Base-by-base conservation (phyloP, 2,797 vertebrate species). In the Pangasius larnaudii region DNA sequence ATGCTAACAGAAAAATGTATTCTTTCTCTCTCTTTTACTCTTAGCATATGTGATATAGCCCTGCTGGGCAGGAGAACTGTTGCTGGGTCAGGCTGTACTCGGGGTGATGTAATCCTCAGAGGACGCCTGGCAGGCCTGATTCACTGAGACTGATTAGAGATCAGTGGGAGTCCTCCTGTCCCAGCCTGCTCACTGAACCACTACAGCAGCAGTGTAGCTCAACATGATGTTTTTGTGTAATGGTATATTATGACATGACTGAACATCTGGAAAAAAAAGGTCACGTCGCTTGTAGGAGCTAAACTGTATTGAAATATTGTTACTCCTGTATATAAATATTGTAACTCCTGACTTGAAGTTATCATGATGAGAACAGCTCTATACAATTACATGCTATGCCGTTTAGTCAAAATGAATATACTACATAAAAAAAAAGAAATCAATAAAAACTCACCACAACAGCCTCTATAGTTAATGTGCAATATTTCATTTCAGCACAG, bases 51-150 rank as follows among this genome's bases (percentile, higher is more conserved):
- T 93, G 91, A 91, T 89, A 91, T 93, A 92, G 90, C 93, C 92
- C 93, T 94, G 92, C 92, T 93, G 93, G 91, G 92, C 91, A 93
- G 93, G 92, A 91, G 92, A 92, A 90, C 85, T 67, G 94, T 89
- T 85, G 93, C 89, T 90, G 81, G 88, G 93, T 91, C 90, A 96
- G 93, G 95, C 93, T 92, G 95, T 94, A 94, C 95, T 89, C 94
- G 95, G 94, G 94, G 94, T 93, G 94, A 95, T 95, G 94, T 93
- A 94, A 95, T 94, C 91, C 88, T 93, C 95, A 87, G 86, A 93
- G 94, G 94, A 91, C 89, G 90, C 93, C 89, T 92, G 93, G 85
- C 75, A 67, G 93, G 90, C 91, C 93, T 93, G 93, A 86, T 77
- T 89, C 72, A 90, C 75, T 80, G 78, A 90, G 22, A 78, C 59